Evolutionary conservation across 2,888 invertebrate species (phyloP), one percentile per base, ranked within the genome.

Genomic region (Danaus chrysippus): DNA sequence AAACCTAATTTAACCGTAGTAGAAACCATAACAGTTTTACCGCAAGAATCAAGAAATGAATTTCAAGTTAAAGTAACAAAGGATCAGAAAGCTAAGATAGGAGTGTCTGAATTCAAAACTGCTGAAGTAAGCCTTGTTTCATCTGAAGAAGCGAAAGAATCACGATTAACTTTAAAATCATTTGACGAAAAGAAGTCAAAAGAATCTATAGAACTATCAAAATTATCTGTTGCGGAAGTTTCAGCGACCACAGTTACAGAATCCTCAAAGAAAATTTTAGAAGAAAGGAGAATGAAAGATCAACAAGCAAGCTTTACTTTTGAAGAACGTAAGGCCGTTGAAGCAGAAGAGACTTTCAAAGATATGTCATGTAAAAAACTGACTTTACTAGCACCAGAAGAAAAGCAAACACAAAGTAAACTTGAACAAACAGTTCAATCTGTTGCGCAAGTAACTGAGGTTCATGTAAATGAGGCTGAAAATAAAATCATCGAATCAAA

Each of bases 81-180:
- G 43, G 41, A 41, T 12, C 64, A 59, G 12, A 44, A 62, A 53
- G 64, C 58, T 10, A 59, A 58, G 10, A 56, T 68, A 42, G 57
- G 61, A 52, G 49, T 69, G 11, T 42, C 63, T 43, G 64, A 68
- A 55, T 54, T 64, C 10, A 67, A 65, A 63, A 66, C 64, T 8
- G 46, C 65, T 11, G 65, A 67, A 64, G 60, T 56, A 34, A 42
- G 15, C 6, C 23, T 23, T 58, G 12, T 58, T 15, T n/a, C 54
- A 13, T 46, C 56, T 41, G 41, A 44, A 34, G 63, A 59, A 15
- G 43, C 53, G 52, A 42, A 34, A 17, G n/a, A 44, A 42, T n/a
- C 49, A 49, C 11, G 55, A 52, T 41, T 11, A 15, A 49, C 12
- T n/a, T 49, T 49, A 15, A 15, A 49, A 49, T 15, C 15, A 49